Conservation (phyloP, 2,888 invertebrate species). For the Noctua pronuba region DNA sequence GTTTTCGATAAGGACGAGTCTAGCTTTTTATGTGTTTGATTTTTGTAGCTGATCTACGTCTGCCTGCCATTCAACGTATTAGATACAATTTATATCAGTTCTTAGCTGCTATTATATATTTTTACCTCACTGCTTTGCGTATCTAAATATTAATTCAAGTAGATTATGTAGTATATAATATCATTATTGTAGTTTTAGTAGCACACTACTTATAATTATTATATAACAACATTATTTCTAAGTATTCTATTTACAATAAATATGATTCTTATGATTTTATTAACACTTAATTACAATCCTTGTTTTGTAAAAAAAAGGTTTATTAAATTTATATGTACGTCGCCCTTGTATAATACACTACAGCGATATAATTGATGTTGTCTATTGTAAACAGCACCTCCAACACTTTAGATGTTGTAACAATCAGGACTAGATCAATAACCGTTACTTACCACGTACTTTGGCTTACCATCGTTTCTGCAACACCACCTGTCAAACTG, state of each 20-base stretch:
- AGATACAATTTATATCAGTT: conserved; percentile 17
- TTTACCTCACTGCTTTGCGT: conserved; percentile 7
- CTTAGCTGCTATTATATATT: not conserved
- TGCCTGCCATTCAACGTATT: conserved; percentile 22
- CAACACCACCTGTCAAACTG: not conserved
- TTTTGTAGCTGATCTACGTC: conserved; percentile 15
- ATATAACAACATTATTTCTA: conserved; percentile 1
- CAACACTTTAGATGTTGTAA: conserved; percentile 48
- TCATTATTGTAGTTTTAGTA: conserved; percentile 9
- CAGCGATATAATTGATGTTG: conserved; percentile 17
- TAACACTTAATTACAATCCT: not conserved
- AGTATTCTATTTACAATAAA: conserved; percentile 6
- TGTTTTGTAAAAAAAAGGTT: not conserved
- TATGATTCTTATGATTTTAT: not conserved
- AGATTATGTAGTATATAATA: conserved; percentile 14
- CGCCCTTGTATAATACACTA: conserved; percentile 34
- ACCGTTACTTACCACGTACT: not conserved
- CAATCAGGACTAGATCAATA: not conserved
- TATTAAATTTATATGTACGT: not conserved
- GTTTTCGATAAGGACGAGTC: conserved; percentile 37
- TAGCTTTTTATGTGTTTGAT: conserved; percentile 26
- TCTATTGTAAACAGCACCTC: conserved; percentile 39
- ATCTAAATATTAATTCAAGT: conserved; percentile 31
- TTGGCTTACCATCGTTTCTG: not conserved
- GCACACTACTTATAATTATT: not conserved